Percentiles rank a stretch among this genome's conserved stretches.
These are phyloP conservation scores for Echinometra lucunter DNA, from an alignment of 53 echinoderm and acorn worm genomes.

Conservation along the genomic window DNA sequence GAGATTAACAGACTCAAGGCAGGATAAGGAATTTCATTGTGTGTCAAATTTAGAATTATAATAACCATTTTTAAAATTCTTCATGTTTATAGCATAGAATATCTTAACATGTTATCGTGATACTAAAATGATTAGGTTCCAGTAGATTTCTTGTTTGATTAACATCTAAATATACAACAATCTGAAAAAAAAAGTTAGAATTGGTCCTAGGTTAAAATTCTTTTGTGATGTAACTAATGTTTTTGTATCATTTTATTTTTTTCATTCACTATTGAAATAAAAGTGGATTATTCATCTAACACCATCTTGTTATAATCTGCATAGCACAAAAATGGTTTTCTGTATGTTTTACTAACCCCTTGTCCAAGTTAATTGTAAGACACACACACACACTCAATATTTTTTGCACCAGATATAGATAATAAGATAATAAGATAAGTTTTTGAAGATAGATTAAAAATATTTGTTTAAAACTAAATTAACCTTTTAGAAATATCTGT, in stretches of 20 bases:
- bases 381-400: too few species aligned
- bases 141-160: not conserved
- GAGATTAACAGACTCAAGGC: conserved; percentile 74
- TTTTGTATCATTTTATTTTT: too few species aligned
- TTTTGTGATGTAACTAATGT: not conserved
- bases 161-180: not conserved
- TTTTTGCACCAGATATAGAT: too few species aligned
- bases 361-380: too few species aligned
- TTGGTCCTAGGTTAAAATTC: not conserved
- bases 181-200: not conserved
- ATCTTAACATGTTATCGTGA: not conserved
- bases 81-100: not conserved
- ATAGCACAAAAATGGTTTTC: too few species aligned
- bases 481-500: too few species aligned
- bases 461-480: too few species aligned
- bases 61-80: not conserved
- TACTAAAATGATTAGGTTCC: not conserved
- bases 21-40: not conserved
- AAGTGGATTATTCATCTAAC: not conserved
- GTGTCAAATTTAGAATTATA: not conserved
- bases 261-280: not conserved
- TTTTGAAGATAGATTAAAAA: too few species aligned
- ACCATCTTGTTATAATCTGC: not conserved
- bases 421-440: too few species aligned
- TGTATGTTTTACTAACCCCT: too few species aligned